These are phyloP conservation scores for Acanthiza pusilla DNA, from an alignment of 2,797 vertebrate species.

Conservation along the genomic window DNA sequence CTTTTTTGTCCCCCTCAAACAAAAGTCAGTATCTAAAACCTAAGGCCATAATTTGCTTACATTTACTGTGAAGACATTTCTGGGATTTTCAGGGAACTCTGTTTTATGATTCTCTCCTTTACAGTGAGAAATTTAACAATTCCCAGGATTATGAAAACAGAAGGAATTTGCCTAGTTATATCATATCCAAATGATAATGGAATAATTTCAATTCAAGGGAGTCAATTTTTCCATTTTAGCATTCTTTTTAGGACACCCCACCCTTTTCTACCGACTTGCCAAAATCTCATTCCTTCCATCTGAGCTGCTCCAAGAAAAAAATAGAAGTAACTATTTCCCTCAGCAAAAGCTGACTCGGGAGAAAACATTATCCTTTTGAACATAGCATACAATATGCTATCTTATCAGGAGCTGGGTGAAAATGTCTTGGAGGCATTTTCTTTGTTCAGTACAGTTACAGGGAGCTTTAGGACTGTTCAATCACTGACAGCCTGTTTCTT, in stretches of 20 bases:
- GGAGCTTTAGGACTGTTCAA: background rate
- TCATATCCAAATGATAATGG: slow-evolving; percentile 30
- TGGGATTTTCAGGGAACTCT: background rate
- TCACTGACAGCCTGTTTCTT: background rate
- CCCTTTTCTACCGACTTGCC: slow-evolving; percentile 13
- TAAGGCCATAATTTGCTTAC: background rate
- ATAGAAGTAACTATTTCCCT: background rate
- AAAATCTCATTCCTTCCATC: slow-evolving; percentile 33
- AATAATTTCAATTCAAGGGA: background rate
- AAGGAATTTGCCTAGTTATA: background rate
- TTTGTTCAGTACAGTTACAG: background rate
- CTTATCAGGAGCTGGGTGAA: slow-evolving; percentile 15
- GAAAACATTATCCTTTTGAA: background rate
- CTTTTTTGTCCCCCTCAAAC: accelerated
- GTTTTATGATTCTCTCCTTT: background rate
- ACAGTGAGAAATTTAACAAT: background rate
- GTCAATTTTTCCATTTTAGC: slow-evolving; percentile 21
- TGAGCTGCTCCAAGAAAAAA: slow-evolving; percentile 7
- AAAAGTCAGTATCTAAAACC: background rate
- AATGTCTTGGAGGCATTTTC: background rate
- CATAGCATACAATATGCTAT: background rate
- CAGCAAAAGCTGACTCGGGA: slow-evolving; percentile 12
- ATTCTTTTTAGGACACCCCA: background rate
- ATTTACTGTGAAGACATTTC: background rate
- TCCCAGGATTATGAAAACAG: background rate